Conservation (phyloP, 2,888 invertebrate genomes). For the Lithophane ornitopus region DNA sequence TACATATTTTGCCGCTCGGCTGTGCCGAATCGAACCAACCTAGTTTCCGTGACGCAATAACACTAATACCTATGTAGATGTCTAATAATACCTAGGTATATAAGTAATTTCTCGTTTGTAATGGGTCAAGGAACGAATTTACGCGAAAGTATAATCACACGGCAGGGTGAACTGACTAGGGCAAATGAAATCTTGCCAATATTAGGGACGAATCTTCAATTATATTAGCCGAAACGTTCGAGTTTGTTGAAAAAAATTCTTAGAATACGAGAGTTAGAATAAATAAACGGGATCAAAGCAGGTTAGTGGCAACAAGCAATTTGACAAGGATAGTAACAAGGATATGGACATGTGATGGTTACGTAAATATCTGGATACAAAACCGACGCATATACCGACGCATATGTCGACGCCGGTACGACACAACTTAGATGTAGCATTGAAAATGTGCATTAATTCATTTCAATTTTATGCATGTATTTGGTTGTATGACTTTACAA, state of each 20-base stretch:
- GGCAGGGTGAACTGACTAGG: constrained; percentile 35
- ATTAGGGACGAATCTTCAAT: constrained; percentile 23
- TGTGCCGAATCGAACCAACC: background rate
- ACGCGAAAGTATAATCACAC: constrained; percentile 34
- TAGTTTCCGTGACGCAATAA: background rate
- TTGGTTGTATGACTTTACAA: too few species aligned
- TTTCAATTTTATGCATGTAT: too few species aligned
- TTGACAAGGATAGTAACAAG: background rate
- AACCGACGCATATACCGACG: background rate
- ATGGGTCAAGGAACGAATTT: constrained; percentile 40
- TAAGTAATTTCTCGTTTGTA: constrained; percentile 6
- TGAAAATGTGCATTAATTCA: too few species aligned
- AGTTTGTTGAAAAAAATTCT: constrained; percentile 13
- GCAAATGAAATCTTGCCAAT: constrained; percentile 41
- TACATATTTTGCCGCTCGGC: background rate
- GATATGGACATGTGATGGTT: too few species aligned
- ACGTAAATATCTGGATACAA: background rate
- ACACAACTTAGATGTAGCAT: too few species aligned
- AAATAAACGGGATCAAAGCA: constrained; percentile 32
- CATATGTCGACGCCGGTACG: too few species aligned
- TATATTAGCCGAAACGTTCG: constrained; percentile 8
- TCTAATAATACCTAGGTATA: background rate
- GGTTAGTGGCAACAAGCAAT: background rate
- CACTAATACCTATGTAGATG: background rate
- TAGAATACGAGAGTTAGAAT: background rate